Evolutionary conservation across 1,140 invertebrate genomes (phyloP).

Genomic region (Andricus grossulariae): DNA sequence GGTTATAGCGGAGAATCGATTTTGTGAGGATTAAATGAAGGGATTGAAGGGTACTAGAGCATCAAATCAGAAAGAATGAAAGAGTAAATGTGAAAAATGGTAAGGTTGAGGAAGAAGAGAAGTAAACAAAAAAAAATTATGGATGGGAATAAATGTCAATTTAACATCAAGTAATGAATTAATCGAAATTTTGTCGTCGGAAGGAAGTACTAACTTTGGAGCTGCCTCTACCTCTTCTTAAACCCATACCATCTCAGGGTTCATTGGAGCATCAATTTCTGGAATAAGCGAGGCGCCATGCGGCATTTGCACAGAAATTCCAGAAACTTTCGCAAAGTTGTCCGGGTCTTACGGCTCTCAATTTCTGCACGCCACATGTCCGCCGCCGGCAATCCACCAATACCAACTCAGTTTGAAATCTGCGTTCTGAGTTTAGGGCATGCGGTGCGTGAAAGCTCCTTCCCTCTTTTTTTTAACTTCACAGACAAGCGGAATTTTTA

Average conservation of each 20-base stretch:
- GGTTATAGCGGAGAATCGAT: no score
- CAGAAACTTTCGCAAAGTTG: slow-evolving; percentile 60
- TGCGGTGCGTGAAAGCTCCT: slow-evolving; percentile 32
- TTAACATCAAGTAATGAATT: slow-evolving; percentile 19
- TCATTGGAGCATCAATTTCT: slow-evolving; percentile 68
- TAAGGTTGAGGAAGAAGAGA: no score
- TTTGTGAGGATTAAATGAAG: no score
- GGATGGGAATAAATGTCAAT: not conserved
- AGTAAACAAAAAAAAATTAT: no score
- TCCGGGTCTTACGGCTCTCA: slow-evolving; percentile 60
- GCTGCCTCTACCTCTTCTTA: slow-evolving; percentile 61
- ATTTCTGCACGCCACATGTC: slow-evolving; percentile 63
- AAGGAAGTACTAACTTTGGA: slow-evolving; percentile 30
- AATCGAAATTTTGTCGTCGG: slow-evolving; percentile 1
- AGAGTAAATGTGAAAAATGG: no score
- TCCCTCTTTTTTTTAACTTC: not conserved
- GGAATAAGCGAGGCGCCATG: slow-evolving; percentile 61
- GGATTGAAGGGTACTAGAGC: no score
- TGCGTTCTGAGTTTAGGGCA: slow-evolving; percentile 44
- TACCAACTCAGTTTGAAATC: slow-evolving; percentile 51
- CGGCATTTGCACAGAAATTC: slow-evolving; percentile 64
- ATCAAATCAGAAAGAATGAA: no score
- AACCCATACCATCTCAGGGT: slow-evolving; percentile 48
- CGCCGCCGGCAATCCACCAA: slow-evolving; percentile 61
- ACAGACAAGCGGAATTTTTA: slow-evolving; percentile 51